Evolutionary conservation across 2,113 vertebrate species (phyloP).

Genomic region (Phoenicopterus ruber): DNA sequence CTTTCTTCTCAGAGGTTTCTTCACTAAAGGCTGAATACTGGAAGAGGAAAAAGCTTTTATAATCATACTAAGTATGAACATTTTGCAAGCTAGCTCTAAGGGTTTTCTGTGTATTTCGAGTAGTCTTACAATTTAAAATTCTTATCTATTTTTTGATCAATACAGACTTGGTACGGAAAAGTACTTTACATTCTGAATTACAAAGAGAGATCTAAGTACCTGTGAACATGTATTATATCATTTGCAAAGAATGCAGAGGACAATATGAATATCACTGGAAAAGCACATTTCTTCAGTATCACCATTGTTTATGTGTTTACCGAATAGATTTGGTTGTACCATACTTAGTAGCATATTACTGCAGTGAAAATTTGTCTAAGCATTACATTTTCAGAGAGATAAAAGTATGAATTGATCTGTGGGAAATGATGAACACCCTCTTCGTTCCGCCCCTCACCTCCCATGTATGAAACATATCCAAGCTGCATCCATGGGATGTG

Average conservation of each 20-base stretch:
- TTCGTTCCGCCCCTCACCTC: rapidly evolving
- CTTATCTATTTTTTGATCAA: neutral
- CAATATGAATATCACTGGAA: neutral
- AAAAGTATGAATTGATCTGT: neutral
- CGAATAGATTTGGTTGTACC: neutral
- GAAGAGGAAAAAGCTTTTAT: neutral
- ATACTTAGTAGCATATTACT: neutral
- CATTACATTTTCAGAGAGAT: neutral
- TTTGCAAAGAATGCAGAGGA: neutral
- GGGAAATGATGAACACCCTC: neutral
- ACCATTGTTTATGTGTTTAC: neutral
- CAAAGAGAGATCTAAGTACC: neutral
- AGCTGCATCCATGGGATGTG: neutral
- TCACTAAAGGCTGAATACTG: neutral
- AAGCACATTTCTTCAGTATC: neutral
- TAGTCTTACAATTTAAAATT: neutral
- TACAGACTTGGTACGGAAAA: neutral
- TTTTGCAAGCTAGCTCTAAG: neutral
- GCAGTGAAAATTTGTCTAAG: neutral
- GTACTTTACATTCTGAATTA: neutral
- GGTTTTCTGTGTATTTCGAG: neutral
- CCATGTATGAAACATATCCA: neutral
- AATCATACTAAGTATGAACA: neutral
- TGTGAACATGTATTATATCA: neutral
- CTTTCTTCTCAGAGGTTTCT: neutral